Base-by-base conservation (phyloP, 2,888 invertebrate genomes). In the Ichneumoninae sp. region DNA sequence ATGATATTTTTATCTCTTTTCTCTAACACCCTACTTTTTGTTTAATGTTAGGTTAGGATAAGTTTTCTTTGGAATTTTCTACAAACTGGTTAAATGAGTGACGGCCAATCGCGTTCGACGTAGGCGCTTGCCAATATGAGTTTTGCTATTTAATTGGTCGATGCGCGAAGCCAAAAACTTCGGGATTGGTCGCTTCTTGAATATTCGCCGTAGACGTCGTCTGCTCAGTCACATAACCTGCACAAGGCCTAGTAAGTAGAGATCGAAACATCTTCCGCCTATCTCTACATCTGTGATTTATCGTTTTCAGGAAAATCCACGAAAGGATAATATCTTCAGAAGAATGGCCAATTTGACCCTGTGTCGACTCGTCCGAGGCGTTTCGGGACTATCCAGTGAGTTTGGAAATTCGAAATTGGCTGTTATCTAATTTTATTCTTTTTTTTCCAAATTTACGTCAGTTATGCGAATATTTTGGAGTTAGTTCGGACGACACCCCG, bases 261-360 rank as follows among this genome's bases (percentile, higher is more conserved):
- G 36, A 13, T 40, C 22, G 26, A 16, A 71, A 71, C 57, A 71
- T 54, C 13, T 57, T 57, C 16, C 16, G 40, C 71, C 30, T 16
- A 62, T 62, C 62, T 13, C 30, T n/a, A 60, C 26, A 44, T 71
- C 79, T 62, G 71, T 71, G 70, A 70, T 71, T 71, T 40, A 65
- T 54, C 1, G 19, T 22, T 44, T 75, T 76, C 30, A 30, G 52
- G 8, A 22, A 16, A 71, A 66, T 50, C 50, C 50, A 19, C 65
- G 47, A 22, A 44, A 10, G 3, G 10, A 8, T 4, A 62, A 65
- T 33, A 77, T 74, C 52, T 62, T 62, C n/a, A 26, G 19, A 54
- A 57, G 30, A 79, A 87, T 87, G 87, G 86, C 87, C 50, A 82
- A 86, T 74, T 78, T 86, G 26, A 71, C 84, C 30, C 75, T 86